Percentiles rank a stretch among this genome's conserved stretches.
These are phyloP conservation scores for Philopotamus ludificatus DNA, from an alignment of 1,140 invertebrate species.

Conservation along the genomic window DNA sequence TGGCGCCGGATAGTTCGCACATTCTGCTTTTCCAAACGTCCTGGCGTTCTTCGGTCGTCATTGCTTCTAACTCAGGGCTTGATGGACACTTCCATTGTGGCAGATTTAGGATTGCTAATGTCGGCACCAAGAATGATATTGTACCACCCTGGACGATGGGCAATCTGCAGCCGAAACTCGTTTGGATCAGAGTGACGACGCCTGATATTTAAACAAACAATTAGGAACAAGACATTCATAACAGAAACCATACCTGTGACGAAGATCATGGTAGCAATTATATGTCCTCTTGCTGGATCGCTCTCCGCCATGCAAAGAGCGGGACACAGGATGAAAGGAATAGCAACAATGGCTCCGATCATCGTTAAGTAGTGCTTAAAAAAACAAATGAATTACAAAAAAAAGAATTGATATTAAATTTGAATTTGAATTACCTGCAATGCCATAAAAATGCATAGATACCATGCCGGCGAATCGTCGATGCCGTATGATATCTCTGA, in stretches of 20 bases:
- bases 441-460: constrained; percentile 78
- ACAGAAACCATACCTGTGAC: constrained; percentile 66
- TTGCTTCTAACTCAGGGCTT: constrained; percentile 54
- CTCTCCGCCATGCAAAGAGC: constrained; percentile 78
- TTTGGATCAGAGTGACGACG: constrained; percentile 77
- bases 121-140: constrained; percentile 82
- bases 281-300: constrained; percentile 74
- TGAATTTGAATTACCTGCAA: constrained; percentile 63
- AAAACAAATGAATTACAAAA: too few relatives aligned
- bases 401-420: too few relatives aligned
- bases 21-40: constrained; percentile 75
- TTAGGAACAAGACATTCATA: too few relatives aligned
- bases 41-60: constrained; percentile 60
- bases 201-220: constrained; percentile 57
- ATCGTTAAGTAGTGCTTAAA: constrained; percentile 82
- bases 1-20: constrained; percentile 81
- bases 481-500: constrained; percentile 71
- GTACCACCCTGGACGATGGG: constrained; percentile 74
- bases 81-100: constrained; percentile 77
- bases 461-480: constrained; percentile 81
- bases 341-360: constrained; percentile 83
- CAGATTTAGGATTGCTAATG: constrained; percentile 76
- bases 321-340: constrained; percentile 79
- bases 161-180: constrained; percentile 71
- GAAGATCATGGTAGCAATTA: constrained; percentile 88